Evolutionary conservation across 1,140 invertebrate genomes (phyloP).

Genomic region (Cyclina sinensis): DNA sequence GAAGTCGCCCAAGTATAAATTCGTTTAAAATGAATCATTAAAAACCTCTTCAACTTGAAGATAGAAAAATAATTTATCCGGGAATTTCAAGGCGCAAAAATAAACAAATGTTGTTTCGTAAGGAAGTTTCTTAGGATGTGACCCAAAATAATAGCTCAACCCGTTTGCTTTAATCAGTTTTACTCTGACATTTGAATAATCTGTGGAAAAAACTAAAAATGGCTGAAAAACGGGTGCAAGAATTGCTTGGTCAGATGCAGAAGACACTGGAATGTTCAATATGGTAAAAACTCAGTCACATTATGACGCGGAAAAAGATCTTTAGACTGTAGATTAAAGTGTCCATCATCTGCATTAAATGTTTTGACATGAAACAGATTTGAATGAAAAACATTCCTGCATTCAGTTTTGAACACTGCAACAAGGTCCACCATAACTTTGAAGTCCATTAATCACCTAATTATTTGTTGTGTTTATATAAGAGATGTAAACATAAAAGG

Average conservation of each 20-base stretch:
- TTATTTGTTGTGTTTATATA: too few species aligned
- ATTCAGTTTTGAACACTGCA: too few species aligned
- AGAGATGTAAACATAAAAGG: too few species aligned
- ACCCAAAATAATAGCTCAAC: neutral
- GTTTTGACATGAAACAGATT: too few species aligned
- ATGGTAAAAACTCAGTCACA: constrained; percentile 75
- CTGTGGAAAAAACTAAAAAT: neutral
- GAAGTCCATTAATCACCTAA: too few species aligned
- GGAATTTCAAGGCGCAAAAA: constrained; percentile 62
- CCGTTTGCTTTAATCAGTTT: neutral
- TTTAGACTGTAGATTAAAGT: too few species aligned
- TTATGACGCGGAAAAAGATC: too few species aligned
- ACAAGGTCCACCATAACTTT: too few species aligned
- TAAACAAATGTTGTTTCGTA: neutral
- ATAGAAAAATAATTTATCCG: constrained; percentile 4
- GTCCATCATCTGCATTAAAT: too few species aligned
- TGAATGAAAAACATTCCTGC: too few species aligned
- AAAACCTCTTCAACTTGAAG: neutral
- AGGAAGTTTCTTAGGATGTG: neutral
- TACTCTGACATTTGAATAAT: neutral
- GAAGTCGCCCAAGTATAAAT: too few species aligned
- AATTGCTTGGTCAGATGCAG: constrained; percentile 74
- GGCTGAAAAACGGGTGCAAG: constrained; percentile 63
- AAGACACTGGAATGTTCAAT: constrained; percentile 80
- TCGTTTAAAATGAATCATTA: constrained; percentile 23